These are phyloP conservation scores for Laothoe populi DNA, from an alignment of 2,888 invertebrate genomes.

Conservation along the genomic window DNA sequence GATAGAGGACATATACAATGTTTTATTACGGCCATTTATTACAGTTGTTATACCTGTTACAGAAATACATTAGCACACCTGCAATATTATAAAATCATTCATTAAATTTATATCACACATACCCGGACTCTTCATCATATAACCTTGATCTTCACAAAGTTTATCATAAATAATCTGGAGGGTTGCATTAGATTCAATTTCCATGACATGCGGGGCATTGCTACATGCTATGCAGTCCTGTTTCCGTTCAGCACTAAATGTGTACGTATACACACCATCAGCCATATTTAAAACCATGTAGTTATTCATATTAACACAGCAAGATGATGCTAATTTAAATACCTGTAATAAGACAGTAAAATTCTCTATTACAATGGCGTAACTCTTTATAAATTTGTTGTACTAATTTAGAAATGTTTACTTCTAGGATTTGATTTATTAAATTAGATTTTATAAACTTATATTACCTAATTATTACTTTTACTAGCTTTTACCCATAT, in stretches of 20 bases:
- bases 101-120: slow-evolving; percentile 25
- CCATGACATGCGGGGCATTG: slow-evolving; percentile 87
- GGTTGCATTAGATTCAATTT: slow-evolving; percentile 84
- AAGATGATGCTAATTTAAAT: slow-evolving; percentile 97
- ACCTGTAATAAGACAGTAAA: slow-evolving; percentile 78
- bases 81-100: not conserved
- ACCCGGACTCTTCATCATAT: slow-evolving; percentile 96
- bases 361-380: not conserved
- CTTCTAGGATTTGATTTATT: too few species aligned
- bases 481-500: too few species aligned
- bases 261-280: slow-evolving; percentile 98
- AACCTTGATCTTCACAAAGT: slow-evolving; percentile 90
- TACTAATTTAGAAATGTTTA: too few species aligned
- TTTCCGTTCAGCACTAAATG: slow-evolving; percentile 96
- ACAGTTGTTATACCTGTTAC: slow-evolving; percentile 89
- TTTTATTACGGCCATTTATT: slow-evolving; percentile 93
- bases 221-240: slow-evolving; percentile 95
- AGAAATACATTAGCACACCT: slow-evolving; percentile 21
- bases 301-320: slow-evolving; percentile 95
- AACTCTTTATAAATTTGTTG: too few species aligned
- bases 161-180: slow-evolving; percentile 93
- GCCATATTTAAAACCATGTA: slow-evolving; percentile 98
- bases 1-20: slow-evolving; percentile 96
- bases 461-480: too few species aligned
- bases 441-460: too few species aligned